A percentile compares a stretch with the other conserved stretches of the same genome.
These are phyloP conservation scores for Halyomorpha halys DNA, from an alignment of 1,140 invertebrate genomes.

Conservation along the genomic window DNA sequence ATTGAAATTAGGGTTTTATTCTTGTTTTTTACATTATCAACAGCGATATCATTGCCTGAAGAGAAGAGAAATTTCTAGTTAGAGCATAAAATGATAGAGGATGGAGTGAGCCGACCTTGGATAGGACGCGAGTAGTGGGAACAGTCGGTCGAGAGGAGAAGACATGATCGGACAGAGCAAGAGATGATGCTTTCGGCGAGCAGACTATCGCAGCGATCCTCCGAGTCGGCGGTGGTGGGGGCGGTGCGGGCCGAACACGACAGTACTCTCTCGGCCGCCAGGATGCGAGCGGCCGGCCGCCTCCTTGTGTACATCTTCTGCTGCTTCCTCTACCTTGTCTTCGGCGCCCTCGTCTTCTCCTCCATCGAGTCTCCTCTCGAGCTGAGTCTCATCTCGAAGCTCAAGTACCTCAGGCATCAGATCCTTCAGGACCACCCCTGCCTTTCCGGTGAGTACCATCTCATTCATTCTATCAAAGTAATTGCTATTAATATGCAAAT, in stretches of 20 bases:
- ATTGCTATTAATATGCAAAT: no score
- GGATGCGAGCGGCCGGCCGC: conserved; percentile 14
- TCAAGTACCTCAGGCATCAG: conserved; percentile 42
- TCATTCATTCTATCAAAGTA: no score
- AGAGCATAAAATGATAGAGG: no score
- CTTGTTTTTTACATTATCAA: no score
- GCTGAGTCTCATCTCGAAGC: conserved; percentile 41
- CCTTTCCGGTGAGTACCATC: conserved; percentile 45
- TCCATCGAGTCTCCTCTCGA: conserved; percentile 61
- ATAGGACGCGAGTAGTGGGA: no score
- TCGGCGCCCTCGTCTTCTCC: conserved; percentile 60
- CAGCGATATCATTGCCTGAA: no score
- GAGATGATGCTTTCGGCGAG: no score
- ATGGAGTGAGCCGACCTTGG: no score
- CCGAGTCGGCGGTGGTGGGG: background rate
- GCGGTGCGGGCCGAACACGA: background rate
- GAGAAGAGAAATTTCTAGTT: no score
- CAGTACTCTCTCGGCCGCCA: background rate
- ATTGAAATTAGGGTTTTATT: no score
- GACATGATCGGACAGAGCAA: no score
- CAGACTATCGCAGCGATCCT: background rate
- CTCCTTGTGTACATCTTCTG: conserved; percentile 28
- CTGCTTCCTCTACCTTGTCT: conserved; percentile 36
- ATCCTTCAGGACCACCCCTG: conserved; percentile 51
- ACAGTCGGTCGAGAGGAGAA: no score